Conservation (phyloP, 1,140 invertebrate genomes). For the Papilio dardanus region DNA sequence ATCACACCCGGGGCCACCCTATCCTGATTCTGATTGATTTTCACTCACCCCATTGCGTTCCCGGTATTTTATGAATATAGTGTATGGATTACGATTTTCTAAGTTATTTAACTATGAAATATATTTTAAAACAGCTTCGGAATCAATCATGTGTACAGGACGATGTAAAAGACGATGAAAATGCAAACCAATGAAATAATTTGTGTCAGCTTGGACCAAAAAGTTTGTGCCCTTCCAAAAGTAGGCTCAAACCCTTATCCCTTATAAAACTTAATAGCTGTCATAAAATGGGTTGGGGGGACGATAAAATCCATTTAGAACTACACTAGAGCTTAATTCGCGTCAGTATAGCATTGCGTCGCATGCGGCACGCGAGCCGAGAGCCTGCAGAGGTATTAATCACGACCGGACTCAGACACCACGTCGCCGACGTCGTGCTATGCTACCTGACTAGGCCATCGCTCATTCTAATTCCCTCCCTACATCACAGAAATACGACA, state of each 20-base stretch:
- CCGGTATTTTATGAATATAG: neutral
- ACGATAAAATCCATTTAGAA: conserved; percentile 14
- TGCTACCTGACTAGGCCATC: conserved; percentile 4
- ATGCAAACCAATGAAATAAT: neutral
- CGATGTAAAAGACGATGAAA: neutral
- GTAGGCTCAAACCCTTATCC: neutral
- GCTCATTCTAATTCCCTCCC: neutral
- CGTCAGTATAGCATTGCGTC: conserved; percentile 13
- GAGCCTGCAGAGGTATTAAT: conserved; percentile 13
- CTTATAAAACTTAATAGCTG: conserved; percentile 5
- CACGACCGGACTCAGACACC: conserved; percentile 8
- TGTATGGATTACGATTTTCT: neutral
- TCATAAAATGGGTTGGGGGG: conserved; percentile 3
- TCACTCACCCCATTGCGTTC: conserved; percentile 10
- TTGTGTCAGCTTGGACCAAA: neutral
- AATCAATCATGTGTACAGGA: too few species aligned
- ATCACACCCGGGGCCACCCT: conserved; percentile 5
- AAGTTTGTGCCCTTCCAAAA: neutral
- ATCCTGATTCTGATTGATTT: conserved; percentile 27
- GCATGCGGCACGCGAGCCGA: conserved; percentile 16
- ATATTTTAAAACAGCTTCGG: neutral
- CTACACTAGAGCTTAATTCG: neutral
- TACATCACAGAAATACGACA: neutral
- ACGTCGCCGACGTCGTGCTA: neutral
- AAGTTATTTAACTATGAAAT: too few species aligned